A percentile compares a stretch with the other conserved stretches of the same genome.
Conservation (phyloP, 2,797 vertebrate genomes). For the Tauraco hartlaubi region DNA sequence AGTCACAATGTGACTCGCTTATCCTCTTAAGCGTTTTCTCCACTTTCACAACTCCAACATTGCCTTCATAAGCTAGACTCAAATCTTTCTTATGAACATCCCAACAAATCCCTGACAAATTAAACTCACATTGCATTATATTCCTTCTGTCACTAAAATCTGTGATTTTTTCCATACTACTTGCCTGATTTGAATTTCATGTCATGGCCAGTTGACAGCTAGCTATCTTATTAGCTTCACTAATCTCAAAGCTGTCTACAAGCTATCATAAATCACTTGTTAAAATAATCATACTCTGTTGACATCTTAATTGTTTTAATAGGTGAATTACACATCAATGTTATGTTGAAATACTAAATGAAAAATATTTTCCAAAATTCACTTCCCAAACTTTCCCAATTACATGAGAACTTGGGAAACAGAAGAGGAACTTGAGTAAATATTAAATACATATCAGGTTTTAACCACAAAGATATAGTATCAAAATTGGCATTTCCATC, state of each 20-base stretch:
- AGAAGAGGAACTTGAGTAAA: neutral
- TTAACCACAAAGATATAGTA: neutral
- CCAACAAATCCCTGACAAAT: neutral
- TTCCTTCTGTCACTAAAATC: neutral
- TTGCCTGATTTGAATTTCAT: neutral
- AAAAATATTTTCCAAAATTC: slow-evolving; percentile 38
- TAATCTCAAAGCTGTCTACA: neutral
- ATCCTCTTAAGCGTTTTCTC: neutral
- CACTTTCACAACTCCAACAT: neutral
- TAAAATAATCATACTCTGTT: neutral
- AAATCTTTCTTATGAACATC: neutral
- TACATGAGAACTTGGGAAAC: neutral
- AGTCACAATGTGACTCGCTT: neutral
- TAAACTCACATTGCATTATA: neutral
- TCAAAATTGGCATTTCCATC: neutral
- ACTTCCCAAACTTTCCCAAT: neutral
- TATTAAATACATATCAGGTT: neutral
- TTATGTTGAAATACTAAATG: neutral
- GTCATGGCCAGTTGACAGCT: neutral
- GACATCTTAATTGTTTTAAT: slow-evolving; percentile 22
- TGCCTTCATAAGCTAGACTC: neutral
- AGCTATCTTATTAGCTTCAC: neutral
- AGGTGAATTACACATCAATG: neutral
- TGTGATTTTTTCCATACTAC: neutral
- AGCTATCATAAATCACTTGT: neutral